Evolutionary conservation across 2,888 invertebrate species (phyloP), one percentile per base, ranked within the genome.

Genomic region (Pollenia griseotomentosa): DNA sequence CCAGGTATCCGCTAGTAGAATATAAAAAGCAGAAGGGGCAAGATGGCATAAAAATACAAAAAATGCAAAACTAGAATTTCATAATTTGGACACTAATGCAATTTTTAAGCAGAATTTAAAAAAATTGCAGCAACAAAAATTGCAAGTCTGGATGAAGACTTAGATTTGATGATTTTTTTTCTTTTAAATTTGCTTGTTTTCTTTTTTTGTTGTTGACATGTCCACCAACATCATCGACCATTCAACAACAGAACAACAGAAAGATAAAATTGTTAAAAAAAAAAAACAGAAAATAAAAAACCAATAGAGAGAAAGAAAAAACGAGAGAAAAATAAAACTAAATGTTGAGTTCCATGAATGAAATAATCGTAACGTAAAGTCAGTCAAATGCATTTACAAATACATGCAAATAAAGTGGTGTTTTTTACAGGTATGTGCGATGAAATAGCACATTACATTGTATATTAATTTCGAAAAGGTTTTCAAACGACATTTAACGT

Each of bases 161-260:
- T 33, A 33, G 33, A 48, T 74, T 68, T 81, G 53, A 65, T 65
- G 55, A 3, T 51, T 82, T 63, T 16, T 66, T 48, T 57, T 71
- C 70, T 70, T 79, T 23, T 8, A 14, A 46, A 53, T 61, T 80
- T 11, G n/a, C 40, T 75, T 44, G 75, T 68, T 11, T 40, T 44
- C 23, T 73, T 66, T 68, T 66, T 68, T 16, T 74, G 79, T 68
- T 84, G 78, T 84, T 84, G 84, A 84, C 84, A 79, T 61, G 65
- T 79, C 68, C 79, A 74, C 44, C 79, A 63, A 71, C 80, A 79
- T 71, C 80, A 80, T 61, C 65, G 59, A 84, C 59, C 79, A 79
- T 79, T 84, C 78, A 79, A 79, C 79, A 79, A 51, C 83, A 79
- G 57, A 51, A 82, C 65, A 51, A 53, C 73, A n/a, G 33, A 59